Percentiles rank a stretch among this genome's conserved stretches.
phyloP scores from a whole-genome alignment of 2,888 invertebrate genomes.

The Eucriotettix oculatus region DNA sequence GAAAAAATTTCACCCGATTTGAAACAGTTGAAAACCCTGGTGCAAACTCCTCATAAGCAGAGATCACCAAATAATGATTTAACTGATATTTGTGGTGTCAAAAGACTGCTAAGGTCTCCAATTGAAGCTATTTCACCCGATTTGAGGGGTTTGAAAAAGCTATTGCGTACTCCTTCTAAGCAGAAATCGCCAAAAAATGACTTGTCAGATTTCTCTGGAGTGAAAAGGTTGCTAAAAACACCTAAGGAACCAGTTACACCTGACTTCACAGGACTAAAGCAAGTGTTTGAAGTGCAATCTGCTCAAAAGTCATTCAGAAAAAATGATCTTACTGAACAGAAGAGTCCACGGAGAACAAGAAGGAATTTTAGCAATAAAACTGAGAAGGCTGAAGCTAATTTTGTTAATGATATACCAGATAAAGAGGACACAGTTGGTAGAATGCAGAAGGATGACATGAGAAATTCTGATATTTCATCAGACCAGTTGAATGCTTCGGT shows the following conservation, averaged over 20 bases:
- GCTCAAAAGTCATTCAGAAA: no score
- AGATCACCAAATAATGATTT: constrained; percentile 18
- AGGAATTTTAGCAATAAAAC: no score
- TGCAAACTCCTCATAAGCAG: constrained; percentile 15
- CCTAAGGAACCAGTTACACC: constrained; percentile 23
- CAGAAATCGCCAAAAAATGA: constrained; percentile 20
- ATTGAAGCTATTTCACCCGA: no score
- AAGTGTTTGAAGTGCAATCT: constrained; percentile 16
- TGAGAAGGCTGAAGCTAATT: no score
- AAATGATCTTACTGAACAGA: no score
- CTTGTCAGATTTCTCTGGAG: constrained; percentile 21
- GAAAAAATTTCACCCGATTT: constrained; percentile 24
- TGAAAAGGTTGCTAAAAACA: constrained; percentile 20
- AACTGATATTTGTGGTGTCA: constrained; percentile 19
- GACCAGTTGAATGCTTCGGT: no score
- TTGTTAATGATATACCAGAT: no score
- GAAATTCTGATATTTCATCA: no score
- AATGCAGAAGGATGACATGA: no score
- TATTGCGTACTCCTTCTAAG: neutral
- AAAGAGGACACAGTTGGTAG: no score
- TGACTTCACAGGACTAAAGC: constrained; percentile 17
- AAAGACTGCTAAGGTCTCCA: constrained; percentile 22
- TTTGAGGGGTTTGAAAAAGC: constrained; percentile 19
- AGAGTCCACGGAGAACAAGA: no score
- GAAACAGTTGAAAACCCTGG: constrained; percentile 25